A percentile compares a stretch with the other conserved stretches of the same genome.
Conservation (phyloP, 2,113 vertebrate genomes). For the Recurvirostra avosetta region DNA sequence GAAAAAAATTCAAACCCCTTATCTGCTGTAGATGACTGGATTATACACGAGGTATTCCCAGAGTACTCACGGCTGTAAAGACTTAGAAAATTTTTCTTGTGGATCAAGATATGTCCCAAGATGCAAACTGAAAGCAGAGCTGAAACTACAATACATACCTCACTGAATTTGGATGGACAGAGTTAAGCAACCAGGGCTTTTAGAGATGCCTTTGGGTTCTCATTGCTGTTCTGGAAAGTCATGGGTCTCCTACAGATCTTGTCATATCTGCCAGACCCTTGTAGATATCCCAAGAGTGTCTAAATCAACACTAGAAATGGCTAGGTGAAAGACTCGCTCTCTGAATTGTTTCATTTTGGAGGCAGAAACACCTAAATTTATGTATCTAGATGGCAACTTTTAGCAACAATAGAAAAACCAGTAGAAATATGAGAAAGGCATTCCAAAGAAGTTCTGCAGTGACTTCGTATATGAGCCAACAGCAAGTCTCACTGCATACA, state of each 20-base stretch:
- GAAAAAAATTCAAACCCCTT: neutral
- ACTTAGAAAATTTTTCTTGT: neutral
- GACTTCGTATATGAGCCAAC: neutral
- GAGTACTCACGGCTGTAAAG: neutral
- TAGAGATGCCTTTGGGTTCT: neutral
- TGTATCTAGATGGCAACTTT: neutral
- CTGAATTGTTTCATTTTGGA: neutral
- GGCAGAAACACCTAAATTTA: neutral
- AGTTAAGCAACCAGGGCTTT: neutral
- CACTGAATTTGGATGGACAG: neutral
- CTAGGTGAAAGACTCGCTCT: neutral
- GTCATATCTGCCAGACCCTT: neutral
- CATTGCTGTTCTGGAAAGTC: neutral
- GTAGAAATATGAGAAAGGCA: neutral
- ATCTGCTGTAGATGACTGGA: neutral
- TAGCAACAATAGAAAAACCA: neutral
- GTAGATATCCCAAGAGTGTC: neutral
- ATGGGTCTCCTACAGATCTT: neutral
- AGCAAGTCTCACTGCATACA: neutral
- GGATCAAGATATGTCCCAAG: neutral
- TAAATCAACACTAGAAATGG: neutral
- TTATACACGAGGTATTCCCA: neutral
- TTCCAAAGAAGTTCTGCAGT: neutral
- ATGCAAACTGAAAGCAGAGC: neutral
- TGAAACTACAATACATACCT: neutral